Percentiles rank a stretch among this genome's conserved stretches.
phyloP scores from a whole-genome alignment of 2,888 invertebrate species.

The Diaphora mendica region DNA sequence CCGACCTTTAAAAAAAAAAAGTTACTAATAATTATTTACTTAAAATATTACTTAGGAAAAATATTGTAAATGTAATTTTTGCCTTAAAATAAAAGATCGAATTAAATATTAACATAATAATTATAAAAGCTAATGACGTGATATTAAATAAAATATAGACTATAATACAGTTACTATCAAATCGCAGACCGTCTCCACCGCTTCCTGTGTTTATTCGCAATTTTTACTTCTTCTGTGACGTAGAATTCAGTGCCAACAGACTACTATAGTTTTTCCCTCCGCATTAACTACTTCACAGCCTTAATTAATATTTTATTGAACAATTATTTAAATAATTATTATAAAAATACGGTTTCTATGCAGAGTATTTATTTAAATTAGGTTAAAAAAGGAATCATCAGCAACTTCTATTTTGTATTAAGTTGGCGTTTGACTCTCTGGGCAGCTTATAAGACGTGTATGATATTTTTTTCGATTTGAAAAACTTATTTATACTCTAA shows the following conservation, averaged over 20 bases:
- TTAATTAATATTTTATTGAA: conserved; percentile 19
- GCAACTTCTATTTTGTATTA: not conserved
- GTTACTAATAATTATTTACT: no score
- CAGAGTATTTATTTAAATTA: conserved; percentile 30
- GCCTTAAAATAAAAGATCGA: no score
- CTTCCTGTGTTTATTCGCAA: conserved; percentile 14
- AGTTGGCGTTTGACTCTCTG: no score
- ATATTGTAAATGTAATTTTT: no score
- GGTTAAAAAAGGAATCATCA: not conserved
- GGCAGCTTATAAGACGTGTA: no score
- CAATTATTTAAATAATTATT: conserved; percentile 21
- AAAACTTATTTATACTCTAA: no score
- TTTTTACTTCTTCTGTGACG: conserved; percentile 25
- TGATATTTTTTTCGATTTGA: no score
- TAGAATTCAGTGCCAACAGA: conserved; percentile 44
- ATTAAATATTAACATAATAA: not conserved
- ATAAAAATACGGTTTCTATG: no score
- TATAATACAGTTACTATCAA: not conserved
- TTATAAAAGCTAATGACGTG: not conserved
- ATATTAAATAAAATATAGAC: not conserved
- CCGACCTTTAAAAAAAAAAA: no score
- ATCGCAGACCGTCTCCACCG: conserved; percentile 29
- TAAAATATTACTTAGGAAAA: no score
- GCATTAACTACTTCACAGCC: conserved; percentile 48
- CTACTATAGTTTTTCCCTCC: conserved; percentile 46